phyloP scores from a whole-genome alignment of 2,888 invertebrate species.

The Eilema depressum region DNA sequence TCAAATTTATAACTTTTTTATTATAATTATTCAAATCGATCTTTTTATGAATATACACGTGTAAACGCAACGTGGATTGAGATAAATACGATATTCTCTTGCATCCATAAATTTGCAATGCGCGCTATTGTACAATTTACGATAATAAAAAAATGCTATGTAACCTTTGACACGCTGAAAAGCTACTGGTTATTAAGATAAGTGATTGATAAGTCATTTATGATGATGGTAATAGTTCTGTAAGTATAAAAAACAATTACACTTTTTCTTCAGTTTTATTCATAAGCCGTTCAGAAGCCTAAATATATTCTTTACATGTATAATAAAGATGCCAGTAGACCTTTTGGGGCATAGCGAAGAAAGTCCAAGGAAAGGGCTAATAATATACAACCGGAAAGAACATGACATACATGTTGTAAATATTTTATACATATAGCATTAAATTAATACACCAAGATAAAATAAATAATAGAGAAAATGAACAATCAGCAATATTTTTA shows the following conservation, averaged over 20 bases:
- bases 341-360: too few species aligned
- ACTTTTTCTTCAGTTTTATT: neutral
- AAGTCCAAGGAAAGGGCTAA: neutral
- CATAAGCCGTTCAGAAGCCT: neutral
- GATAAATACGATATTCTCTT: too few species aligned
- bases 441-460: neutral
- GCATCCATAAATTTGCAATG: too few species aligned
- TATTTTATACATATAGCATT: neutral
- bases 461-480: neutral
- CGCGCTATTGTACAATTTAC: too few species aligned
- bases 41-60: too few species aligned
- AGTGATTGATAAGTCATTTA: neutral
- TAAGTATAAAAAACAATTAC: neutral
- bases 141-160: too few species aligned
- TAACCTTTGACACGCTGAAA: neutral
- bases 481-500: conserved; percentile 34
- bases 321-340: too few species aligned
- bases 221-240: conserved; percentile 7
- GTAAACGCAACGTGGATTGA: too few species aligned
- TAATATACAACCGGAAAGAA: neutral
- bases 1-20: too few species aligned
- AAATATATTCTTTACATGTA: too few species aligned
- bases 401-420: neutral
- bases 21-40: too few species aligned
- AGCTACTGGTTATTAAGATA: neutral